These are phyloP conservation scores for Moxostoma hubbsi DNA, from an alignment of 2,797 vertebrate genomes.

Conservation along the genomic window DNA sequence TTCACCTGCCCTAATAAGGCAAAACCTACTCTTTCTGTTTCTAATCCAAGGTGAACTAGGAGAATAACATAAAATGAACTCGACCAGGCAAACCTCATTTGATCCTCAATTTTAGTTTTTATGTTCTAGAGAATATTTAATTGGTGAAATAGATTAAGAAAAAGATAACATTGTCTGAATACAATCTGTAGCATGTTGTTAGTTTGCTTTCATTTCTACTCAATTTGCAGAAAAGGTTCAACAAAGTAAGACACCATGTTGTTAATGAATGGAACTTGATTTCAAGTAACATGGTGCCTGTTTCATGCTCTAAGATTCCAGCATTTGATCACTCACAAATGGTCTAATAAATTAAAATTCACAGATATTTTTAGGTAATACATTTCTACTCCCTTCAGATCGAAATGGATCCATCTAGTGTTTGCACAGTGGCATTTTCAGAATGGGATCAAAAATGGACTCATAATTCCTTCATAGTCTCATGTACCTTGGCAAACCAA, in stretches of 20 bases:
- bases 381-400: no score
- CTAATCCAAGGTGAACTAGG: slow-evolving; percentile 9
- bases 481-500: no score
- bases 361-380: no score
- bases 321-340: no score
- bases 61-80: slow-evolving; percentile 19
- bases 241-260: neutral
- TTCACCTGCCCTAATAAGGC: slow-evolving; percentile 52
- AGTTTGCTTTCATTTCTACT: neutral
- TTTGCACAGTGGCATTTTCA: no score
- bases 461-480: no score
- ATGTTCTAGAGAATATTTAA: neutral
- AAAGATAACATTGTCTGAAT: neutral
- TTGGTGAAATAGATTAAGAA: neutral
- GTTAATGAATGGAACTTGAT: no score
- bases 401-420: no score
- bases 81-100: neutral
- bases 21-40: slow-evolving; percentile 40
- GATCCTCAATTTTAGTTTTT: neutral
- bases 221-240: neutral
- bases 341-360: no score
- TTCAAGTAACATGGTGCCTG: no score
- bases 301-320: no score
- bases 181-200: neutral
- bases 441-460: no score